Percentiles rank a stretch among this genome's conserved stretches.
Conservation (phyloP, 2,113 vertebrate species). For the Murina feae region DNA sequence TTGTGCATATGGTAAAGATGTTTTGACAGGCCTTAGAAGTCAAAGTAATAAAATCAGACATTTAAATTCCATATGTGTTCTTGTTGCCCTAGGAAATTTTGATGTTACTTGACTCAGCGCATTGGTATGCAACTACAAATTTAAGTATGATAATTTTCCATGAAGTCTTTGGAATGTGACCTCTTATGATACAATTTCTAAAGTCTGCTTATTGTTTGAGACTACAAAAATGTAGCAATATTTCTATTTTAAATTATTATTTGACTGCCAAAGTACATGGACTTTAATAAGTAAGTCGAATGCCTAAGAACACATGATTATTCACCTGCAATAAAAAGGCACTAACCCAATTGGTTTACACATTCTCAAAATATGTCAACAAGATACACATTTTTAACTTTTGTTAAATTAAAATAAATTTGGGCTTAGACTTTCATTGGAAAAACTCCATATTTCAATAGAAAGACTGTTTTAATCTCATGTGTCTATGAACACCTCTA, state of each 20-base stretch:
- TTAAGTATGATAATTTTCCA: constrained; percentile 16
- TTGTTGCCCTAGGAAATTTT: constrained; percentile 36
- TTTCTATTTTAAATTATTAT: not conserved
- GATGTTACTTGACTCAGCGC: constrained; percentile 42
- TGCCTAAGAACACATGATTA: not conserved
- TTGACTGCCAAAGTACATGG: not conserved
- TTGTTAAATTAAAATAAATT: not conserved
- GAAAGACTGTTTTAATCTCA: not conserved
- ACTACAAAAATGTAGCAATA: not conserved
- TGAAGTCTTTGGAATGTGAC: constrained; percentile 7
- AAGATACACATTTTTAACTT: not conserved
- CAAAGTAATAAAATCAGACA: constrained; percentile 15
- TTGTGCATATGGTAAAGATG: constrained; percentile 9
- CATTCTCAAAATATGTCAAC: not conserved
- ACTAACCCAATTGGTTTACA: not conserved
- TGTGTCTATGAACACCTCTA: not conserved
- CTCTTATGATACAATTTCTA: not conserved
- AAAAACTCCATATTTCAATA: not conserved
- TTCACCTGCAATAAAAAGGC: not conserved
- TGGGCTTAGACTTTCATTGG: not conserved
- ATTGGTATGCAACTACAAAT: constrained; percentile 47
- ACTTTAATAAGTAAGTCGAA: not conserved
- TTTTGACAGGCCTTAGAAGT: constrained; percentile 33
- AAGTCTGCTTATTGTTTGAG: not conserved
- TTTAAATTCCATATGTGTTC: constrained; percentile 5